Conservation (phyloP, 2,113 vertebrate genomes). For the Dunckerocampus dactyliophorus region DNA sequence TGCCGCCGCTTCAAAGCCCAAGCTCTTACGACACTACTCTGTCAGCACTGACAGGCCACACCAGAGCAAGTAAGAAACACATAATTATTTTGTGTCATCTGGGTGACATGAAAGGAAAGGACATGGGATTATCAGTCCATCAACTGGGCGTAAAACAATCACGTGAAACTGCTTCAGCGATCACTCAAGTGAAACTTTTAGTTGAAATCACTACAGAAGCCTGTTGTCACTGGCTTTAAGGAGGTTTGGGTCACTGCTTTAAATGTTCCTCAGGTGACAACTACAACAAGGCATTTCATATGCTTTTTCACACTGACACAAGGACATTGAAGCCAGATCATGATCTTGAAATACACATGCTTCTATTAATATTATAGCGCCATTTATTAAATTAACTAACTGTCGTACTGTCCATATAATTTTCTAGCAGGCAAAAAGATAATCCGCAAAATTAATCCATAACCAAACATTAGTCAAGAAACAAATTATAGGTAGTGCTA, state of each 20-base stretch:
- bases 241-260: neutral
- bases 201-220: neutral
- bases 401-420: neutral
- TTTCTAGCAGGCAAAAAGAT: neutral
- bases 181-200: neutral
- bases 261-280: neutral
- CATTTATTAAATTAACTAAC: neutral
- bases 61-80: constrained; percentile 80
- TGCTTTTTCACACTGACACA: neutral
- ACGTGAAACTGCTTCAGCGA: neutral
- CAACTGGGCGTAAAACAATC: neutral
- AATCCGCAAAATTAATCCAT: neutral
- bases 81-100: neutral
- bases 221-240: neutral
- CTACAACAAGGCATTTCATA: neutral
- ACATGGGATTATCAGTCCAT: neutral
- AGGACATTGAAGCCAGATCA: neutral
- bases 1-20: constrained; percentile 77
- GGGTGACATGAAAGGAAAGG: too few species aligned
- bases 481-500: neutral
- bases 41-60: constrained; percentile 93
- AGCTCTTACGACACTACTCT: constrained; percentile 93
- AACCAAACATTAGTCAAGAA: neutral
- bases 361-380: neutral
- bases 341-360: neutral